A percentile compares a stretch with the other conserved stretches of the same genome.
Conservation (phyloP, 2,888 invertebrate species). For the Brachynemurus nebulosus region DNA sequence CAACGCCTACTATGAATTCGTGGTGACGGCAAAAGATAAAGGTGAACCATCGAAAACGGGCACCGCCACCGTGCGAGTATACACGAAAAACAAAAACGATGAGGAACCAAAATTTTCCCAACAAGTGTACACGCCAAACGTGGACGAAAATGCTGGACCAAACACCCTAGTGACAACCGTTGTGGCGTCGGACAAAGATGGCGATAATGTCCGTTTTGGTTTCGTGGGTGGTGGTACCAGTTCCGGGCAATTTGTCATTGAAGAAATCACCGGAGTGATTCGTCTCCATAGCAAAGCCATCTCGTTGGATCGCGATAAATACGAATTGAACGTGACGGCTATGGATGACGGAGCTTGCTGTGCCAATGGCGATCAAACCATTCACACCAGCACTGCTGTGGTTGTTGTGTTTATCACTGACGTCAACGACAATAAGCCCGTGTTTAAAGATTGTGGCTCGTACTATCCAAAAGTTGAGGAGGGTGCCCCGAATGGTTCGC, state of each 20-base stretch:
- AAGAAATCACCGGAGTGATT: constrained; percentile 90
- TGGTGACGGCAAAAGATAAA: constrained; percentile 87
- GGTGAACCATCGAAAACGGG: constrained; percentile 88
- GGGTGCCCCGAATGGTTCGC: constrained; percentile 86
- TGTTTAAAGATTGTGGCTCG: constrained; percentile 84
- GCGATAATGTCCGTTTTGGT: constrained; percentile 79
- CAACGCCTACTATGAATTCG: constrained; percentile 91
- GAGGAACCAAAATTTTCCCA: constrained; percentile 95
- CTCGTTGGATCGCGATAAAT: constrained; percentile 81
- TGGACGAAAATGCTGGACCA: constrained; percentile 90
- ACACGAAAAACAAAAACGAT: constrained; percentile 97
- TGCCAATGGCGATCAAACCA: constrained; percentile 70
- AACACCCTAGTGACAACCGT: constrained; percentile 93
- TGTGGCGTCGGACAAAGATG: constrained; percentile 94
- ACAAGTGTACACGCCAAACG: constrained; percentile 91
- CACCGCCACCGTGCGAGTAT: constrained; percentile 84
- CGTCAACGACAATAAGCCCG: constrained; percentile 93
- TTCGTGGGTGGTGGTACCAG: constrained; percentile 79
- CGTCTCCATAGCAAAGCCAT: constrained; percentile 78
- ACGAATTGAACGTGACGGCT: constrained; percentile 92
- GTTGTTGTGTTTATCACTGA: constrained; percentile 95
- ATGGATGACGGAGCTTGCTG: constrained; percentile 97
- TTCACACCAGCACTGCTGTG: constrained; percentile 87
- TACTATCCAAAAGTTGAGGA: constrained; percentile 92
- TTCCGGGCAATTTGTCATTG: constrained; percentile 88